Evolutionary conservation across 2,797 vertebrate species (phyloP).

Genomic region (Erethizon dorsatum): DNA sequence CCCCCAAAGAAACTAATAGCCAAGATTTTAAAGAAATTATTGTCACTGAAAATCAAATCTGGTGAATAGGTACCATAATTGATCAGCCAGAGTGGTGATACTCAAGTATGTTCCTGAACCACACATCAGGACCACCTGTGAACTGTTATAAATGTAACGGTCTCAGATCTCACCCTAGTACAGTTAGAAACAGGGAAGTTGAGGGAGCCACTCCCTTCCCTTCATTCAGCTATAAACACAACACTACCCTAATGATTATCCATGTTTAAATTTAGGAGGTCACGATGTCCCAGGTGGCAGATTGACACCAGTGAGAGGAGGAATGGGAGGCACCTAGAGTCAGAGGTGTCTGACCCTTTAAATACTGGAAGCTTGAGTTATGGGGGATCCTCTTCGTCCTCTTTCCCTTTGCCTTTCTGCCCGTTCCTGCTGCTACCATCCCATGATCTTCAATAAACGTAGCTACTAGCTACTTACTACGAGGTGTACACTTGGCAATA

Average conservation of each 20-base stretch:
- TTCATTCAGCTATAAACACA: background rate
- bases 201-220: background rate
- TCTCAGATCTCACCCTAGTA: background rate
- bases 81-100: background rate
- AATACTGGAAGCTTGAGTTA: background rate
- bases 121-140: background rate
- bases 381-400: background rate
- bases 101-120: conserved; percentile 13
- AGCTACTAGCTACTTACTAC: background rate
- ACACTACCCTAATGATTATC: background rate
- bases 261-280: background rate
- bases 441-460: background rate
- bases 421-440: background rate
- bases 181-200: background rate
- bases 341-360: background rate
- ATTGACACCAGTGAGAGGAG: background rate
- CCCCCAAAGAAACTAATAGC: conserved; percentile 31
- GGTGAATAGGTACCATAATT: background rate
- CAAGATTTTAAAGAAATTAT: conserved; percentile 7
- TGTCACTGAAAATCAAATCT: conserved; percentile 45
- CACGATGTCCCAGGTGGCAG: background rate
- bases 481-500: background rate
- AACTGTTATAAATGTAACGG: background rate
- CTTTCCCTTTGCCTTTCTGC: background rate
- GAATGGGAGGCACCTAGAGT: background rate